Evolutionary conservation across 2,888 invertebrate species (phyloP).

Genomic region (Lysandra bellargus): DNA sequence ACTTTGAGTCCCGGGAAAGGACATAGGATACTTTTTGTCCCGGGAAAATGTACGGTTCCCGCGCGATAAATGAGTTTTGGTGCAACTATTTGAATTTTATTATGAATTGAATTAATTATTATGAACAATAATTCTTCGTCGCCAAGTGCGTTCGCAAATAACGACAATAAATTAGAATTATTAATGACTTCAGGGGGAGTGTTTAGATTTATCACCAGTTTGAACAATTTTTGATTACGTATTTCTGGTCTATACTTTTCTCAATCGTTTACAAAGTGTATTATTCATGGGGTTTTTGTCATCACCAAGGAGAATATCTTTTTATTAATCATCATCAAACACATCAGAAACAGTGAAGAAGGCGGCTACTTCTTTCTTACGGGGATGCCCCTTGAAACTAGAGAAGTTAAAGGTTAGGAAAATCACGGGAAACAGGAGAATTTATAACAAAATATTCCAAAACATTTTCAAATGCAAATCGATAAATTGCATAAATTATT

Average conservation of each 20-base stretch:
- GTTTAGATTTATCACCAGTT: constrained; percentile 16
- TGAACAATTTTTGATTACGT: not conserved
- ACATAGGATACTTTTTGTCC: too few species aligned
- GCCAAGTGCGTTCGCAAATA: not conserved
- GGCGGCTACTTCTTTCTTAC: too few species aligned
- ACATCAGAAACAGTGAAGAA: too few species aligned
- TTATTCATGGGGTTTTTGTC: not conserved
- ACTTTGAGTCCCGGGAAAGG: too few species aligned
- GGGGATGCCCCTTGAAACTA: too few species aligned
- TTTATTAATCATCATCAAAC: too few species aligned
- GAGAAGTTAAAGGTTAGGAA: too few species aligned
- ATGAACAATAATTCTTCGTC: not conserved
- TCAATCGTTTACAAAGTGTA: not conserved
- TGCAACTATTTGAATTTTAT: not conserved
- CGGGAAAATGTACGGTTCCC: too few species aligned
- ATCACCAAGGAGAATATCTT: too few species aligned
- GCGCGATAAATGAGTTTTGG: too few species aligned
- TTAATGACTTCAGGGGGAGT: not conserved
- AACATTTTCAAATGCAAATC: not conserved
- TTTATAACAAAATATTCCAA: not conserved
- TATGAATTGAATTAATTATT: too few species aligned
- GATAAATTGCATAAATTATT: not conserved
- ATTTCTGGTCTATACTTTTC: not conserved
- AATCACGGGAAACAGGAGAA: too few species aligned
- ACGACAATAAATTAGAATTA: not conserved